Conservation (phyloP, 2,113 vertebrate species). For the Echinops telfairi region DNA sequence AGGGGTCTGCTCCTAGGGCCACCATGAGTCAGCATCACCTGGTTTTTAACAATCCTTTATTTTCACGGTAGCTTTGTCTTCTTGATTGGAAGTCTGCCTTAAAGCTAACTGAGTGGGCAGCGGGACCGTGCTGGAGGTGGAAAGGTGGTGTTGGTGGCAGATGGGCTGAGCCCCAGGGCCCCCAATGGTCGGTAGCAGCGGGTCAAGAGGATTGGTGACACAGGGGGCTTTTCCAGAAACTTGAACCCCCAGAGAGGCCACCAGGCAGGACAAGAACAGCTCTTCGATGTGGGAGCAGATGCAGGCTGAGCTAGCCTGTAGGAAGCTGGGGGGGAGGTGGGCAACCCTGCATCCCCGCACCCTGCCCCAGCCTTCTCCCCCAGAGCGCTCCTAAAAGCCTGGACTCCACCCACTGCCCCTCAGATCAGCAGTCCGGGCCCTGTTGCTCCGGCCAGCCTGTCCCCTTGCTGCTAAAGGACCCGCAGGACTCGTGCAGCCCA, state of each 20-base stretch:
- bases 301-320: background rate
- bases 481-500: background rate
- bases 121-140: background rate
- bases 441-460: background rate
- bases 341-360: background rate
- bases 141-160: constrained; percentile 12
- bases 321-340: background rate
- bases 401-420: no score
- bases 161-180: constrained; percentile 59
- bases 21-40: background rate
- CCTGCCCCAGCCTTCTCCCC: background rate
- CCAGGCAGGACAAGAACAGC: rapidly evolving
- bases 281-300: background rate
- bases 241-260: background rate
- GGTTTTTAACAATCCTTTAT: background rate
- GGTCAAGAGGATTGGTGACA: background rate
- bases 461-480: background rate
- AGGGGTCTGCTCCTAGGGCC: no score
- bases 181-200: background rate
- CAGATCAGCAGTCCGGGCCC: background rate
- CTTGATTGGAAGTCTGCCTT: background rate
- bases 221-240: constrained; percentile 1
- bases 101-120: background rate
- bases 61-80: background rate
- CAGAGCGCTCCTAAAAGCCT: background rate